These are phyloP conservation scores for Typhlichthys subterraneus DNA, from an alignment of 2,797 vertebrate species.

Conservation along the genomic window DNA sequence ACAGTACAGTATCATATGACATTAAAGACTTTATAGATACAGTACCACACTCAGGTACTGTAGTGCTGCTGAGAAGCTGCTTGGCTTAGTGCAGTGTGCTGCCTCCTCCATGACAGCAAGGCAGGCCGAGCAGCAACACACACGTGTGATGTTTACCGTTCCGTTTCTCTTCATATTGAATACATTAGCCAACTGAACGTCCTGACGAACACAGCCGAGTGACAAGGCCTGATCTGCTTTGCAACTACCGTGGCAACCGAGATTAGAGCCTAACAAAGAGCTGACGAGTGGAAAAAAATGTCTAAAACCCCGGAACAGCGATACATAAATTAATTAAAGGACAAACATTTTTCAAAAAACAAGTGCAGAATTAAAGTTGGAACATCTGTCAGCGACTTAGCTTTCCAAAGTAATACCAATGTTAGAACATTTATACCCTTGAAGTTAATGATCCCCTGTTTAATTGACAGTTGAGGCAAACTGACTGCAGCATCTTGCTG, in stretches of 20 bases:
- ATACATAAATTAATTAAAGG: conserved; percentile 87
- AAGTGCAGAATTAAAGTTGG: conserved; percentile 83
- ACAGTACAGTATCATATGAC: too few species aligned
- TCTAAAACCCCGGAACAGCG: conserved; percentile 71
- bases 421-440: conserved; percentile 87
- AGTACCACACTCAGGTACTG: conserved; percentile 27
- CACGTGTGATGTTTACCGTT: conserved; percentile 74
- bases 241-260: conserved; percentile 71
- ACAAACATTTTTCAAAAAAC: conserved; percentile 64
- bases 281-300: conserved; percentile 64
- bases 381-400: conserved; percentile 86
- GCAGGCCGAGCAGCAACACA: conserved; percentile 33
- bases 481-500: conserved; percentile 77
- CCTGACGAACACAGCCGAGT: conserved; percentile 70
- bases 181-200: conserved; percentile 79
- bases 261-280: conserved; percentile 78
- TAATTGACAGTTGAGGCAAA: conserved; percentile 86
- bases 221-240: conserved; percentile 78
- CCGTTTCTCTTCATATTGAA: conserved; percentile 72
- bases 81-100: neutral
- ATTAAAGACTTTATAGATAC: too few species aligned
- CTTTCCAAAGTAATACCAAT: conserved; percentile 83
- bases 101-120: conserved; percentile 29
- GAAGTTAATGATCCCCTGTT: conserved; percentile 85
- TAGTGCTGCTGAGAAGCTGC: conserved; percentile 40